A percentile compares a stretch with the other conserved stretches of the same genome.
Evolutionary conservation across 2,113 vertebrate genomes (phyloP).

Genomic region (Microtus montanus): DNA sequence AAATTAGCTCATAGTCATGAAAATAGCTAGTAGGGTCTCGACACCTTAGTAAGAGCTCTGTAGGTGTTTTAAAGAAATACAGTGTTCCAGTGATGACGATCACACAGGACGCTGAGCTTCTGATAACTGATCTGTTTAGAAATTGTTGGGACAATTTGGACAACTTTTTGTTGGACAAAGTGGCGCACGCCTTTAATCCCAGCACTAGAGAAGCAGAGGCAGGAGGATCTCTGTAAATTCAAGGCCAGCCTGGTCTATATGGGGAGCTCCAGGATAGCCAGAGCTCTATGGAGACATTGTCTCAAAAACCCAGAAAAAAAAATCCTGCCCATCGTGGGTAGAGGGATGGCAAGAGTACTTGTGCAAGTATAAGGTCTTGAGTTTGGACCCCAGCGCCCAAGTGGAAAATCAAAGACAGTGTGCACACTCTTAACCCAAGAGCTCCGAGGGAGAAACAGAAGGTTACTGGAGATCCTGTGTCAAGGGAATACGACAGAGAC

Average conservation of each 20-base stretch:
- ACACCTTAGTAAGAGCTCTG: neutral
- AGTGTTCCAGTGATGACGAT: neutral
- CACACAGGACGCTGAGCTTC: neutral
- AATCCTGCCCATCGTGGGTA: no score
- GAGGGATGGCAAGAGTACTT: no score
- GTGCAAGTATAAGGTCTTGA: neutral
- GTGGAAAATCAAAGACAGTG: no score
- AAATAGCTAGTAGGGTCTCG: neutral
- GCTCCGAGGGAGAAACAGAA: neutral
- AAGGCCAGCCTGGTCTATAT: neutral
- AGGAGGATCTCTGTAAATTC: neutral
- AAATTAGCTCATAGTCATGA: neutral
- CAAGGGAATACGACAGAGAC: neutral
- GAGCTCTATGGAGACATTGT: neutral
- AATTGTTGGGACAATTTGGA: neutral
- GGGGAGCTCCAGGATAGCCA: neutral
- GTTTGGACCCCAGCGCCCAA: neutral
- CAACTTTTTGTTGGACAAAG: neutral
- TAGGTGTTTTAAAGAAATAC: neutral
- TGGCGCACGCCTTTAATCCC: neutral
- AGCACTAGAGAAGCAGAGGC: neutral
- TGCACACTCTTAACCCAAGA: neutral
- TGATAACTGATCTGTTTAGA: constrained; percentile 1
- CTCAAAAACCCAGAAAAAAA: no score
- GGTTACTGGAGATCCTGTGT: neutral